Percentiles rank a stretch among this genome's conserved stretches.
Evolutionary conservation across 2,797 vertebrate species (phyloP).

Genomic region (Cetoscarus ocellatus): DNA sequence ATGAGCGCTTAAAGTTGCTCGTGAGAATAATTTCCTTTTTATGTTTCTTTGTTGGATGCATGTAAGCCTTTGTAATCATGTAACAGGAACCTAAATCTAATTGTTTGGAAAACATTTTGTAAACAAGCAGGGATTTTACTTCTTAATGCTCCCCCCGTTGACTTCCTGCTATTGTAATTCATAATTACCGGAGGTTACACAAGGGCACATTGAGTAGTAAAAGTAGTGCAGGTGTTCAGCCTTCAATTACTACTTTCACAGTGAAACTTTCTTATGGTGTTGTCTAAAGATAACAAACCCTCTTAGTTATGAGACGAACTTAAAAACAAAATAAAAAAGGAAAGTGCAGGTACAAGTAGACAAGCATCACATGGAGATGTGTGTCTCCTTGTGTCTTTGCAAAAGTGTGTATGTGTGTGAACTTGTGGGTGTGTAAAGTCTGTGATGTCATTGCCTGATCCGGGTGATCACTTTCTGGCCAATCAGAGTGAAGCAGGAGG

Average conservation of each 20-base stretch:
- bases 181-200: constrained; percentile 18
- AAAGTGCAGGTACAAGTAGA: neutral
- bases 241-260: neutral
- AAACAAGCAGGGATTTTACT: neutral
- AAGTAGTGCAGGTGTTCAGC: constrained; percentile 12
- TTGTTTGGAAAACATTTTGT: constrained; percentile 12
- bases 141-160: neutral
- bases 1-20: neutral
- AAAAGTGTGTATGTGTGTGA: constrained; percentile 15
- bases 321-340: no score
- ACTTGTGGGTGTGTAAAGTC: constrained; percentile 39
- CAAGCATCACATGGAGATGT: constrained; percentile 17
- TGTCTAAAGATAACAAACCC: constrained; percentile 7
- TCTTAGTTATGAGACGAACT: neutral
- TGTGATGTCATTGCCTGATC: constrained; percentile 72
- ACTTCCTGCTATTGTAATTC: neutral
- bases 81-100: neutral
- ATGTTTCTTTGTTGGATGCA: constrained; percentile 2
- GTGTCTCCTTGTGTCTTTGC: constrained; percentile 1
- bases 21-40: neutral
- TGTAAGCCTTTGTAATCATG: neutral
- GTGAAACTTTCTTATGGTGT: neutral
- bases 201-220: neutral
- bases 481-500: constrained; percentile 65
- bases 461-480: constrained; percentile 77